These are phyloP conservation scores for Ceratina japonica DNA, from an alignment of 1,140 invertebrate species.

Conservation along the genomic window DNA sequence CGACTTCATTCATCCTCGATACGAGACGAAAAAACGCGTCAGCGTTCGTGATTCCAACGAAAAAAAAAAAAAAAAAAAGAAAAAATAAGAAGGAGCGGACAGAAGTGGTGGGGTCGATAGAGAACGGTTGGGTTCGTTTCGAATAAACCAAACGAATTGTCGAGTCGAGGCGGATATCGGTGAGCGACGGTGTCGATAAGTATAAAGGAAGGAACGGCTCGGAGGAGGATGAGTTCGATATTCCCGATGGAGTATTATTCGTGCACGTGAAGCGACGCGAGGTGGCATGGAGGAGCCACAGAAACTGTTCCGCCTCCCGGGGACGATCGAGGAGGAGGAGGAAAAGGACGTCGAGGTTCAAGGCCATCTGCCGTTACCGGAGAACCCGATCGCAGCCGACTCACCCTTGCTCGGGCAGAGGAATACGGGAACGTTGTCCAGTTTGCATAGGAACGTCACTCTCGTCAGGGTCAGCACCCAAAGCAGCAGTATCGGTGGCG, in stretches of 20 bases:
- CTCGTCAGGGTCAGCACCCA: constrained; percentile 72
- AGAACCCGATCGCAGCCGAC: constrained; percentile 61
- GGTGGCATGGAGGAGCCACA: constrained; percentile 67
- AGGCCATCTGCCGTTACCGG: constrained; percentile 21
- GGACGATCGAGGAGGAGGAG: constrained; percentile 76
- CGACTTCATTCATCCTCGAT: constrained; percentile 38
- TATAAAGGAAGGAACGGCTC: background rate
- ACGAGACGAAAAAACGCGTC: background rate
- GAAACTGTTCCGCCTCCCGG: constrained; percentile 74
- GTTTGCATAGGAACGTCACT: constrained; percentile 67
- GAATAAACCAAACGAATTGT: background rate
- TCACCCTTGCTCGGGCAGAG: constrained; percentile 67
- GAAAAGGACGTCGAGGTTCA: constrained; percentile 43
- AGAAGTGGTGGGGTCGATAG: too few species aligned
- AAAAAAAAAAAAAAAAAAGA: too few species aligned
- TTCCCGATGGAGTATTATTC: constrained; percentile 40
- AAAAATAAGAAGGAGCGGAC: too few species aligned
- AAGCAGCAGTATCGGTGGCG: constrained; percentile 72
- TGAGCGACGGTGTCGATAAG: too few species aligned
- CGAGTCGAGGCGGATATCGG: background rate
- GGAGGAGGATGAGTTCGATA: background rate
- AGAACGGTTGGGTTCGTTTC: background rate
- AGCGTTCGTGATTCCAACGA: background rate
- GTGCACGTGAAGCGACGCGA: background rate
- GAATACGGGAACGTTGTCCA: constrained; percentile 32